phyloP scores from a whole-genome alignment of 1,140 invertebrate species.

The Amphibalanus amphitrite region DNA sequence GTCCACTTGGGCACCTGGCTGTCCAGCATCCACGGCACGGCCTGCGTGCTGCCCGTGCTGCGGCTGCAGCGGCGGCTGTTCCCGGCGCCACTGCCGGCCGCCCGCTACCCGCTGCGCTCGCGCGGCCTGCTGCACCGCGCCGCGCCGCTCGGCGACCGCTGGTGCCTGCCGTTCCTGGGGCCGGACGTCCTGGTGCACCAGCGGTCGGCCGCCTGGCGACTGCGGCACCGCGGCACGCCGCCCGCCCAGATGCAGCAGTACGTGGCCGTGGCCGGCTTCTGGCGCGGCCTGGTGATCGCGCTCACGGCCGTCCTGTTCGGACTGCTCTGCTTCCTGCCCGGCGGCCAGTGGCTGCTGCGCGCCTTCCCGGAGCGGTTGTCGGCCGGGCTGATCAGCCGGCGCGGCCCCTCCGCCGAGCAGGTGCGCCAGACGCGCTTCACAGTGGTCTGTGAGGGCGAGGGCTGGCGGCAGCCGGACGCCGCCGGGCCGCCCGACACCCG shows the following conservation, averaged over 20 bases:
- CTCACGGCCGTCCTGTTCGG: neutral
- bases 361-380: neutral
- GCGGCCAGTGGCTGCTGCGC: neutral
- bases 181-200: neutral
- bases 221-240: no score
- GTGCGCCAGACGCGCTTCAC: neutral
- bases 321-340: neutral
- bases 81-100: neutral
- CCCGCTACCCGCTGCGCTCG: no score
- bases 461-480: no score
- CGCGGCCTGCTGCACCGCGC: neutral
- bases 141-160: neutral
- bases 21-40: neutral
- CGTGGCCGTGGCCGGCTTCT: neutral
- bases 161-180: neutral
- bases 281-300: neutral
- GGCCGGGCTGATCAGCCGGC: neutral
- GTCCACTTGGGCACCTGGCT: neutral
- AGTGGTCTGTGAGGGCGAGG: neutral
- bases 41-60: no score
- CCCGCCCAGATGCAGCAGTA: neutral
- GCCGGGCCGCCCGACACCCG: neutral
- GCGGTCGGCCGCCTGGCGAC: neutral
- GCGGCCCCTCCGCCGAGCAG: neutral
- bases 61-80: no score